phyloP scores from a whole-genome alignment of 1,140 invertebrate genomes.

The Adelges cooleyi region DNA sequence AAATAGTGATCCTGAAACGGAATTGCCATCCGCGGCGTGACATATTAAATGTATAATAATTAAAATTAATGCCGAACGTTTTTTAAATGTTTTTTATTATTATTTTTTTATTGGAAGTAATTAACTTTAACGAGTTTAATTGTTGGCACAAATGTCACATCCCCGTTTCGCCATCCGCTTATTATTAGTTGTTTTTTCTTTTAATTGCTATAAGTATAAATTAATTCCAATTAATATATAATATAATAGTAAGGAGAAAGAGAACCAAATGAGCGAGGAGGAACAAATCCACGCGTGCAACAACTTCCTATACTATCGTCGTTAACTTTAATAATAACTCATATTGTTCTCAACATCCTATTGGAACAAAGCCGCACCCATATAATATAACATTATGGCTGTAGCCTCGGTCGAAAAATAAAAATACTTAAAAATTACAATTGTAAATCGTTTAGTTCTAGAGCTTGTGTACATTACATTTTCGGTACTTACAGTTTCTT shows the following conservation, averaged over 20 bases:
- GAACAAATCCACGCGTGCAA: constrained; percentile 3
- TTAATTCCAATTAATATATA: constrained; percentile 29
- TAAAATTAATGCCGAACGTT: constrained; percentile 27
- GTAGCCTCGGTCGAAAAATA: too few relatives aligned
- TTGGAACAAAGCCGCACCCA: too few relatives aligned
- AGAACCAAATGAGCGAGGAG: not conserved
- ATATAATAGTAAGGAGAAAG: constrained; percentile 21
- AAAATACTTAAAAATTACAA: too few relatives aligned
- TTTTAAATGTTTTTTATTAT: constrained; percentile 29
- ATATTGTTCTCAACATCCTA: too few relatives aligned
- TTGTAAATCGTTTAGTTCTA: too few relatives aligned
- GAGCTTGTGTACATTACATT: too few relatives aligned
- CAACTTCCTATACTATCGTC: too few relatives aligned
- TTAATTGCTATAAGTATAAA: constrained; percentile 27
- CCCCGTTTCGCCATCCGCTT: constrained; percentile 28
- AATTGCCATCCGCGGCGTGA: constrained; percentile 23
- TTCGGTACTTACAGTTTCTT: too few relatives aligned
- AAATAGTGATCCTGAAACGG: constrained; percentile 18
- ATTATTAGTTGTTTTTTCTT: constrained; percentile 29
- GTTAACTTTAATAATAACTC: too few relatives aligned
- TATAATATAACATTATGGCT: too few relatives aligned
- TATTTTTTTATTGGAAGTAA: constrained; percentile 28
- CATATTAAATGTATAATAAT: constrained; percentile 29
- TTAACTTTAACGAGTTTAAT: constrained; percentile 29
- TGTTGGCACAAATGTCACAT: constrained; percentile 29